Percentiles rank a stretch among this genome's conserved stretches.
Conservation (phyloP, 2,113 vertebrate species). For the Bujurquina vittata region DNA sequence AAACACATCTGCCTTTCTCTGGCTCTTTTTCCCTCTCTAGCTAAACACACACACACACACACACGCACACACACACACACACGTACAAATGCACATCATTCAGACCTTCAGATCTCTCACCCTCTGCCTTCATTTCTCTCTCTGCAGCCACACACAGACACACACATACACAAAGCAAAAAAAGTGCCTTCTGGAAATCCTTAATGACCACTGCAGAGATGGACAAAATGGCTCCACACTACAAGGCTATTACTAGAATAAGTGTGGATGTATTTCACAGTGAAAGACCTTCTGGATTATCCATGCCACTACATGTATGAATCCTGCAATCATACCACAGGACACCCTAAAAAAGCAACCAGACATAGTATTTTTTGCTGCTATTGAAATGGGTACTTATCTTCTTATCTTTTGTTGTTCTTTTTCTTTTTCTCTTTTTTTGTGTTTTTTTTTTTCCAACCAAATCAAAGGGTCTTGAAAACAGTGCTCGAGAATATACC, state of each 20-base stretch:
- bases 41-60: background rate
- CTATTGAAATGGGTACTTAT: conserved; percentile 75
- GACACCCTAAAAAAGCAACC: conserved; percentile 63
- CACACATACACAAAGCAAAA: conserved; percentile 60
- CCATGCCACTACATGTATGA: conserved; percentile 67
- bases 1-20: conserved; percentile 53
- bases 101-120: conserved; percentile 17
- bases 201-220: conserved; percentile 91
- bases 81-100: background rate
- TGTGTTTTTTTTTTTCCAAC: conserved; percentile 59
- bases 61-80: background rate
- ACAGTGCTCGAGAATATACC: conserved; percentile 74
- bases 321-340: conserved; percentile 61
- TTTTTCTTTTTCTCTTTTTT: conserved; percentile 40
- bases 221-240: conserved; percentile 83
- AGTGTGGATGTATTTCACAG: conserved; percentile 70
- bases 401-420: conserved; percentile 25
- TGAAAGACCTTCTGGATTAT: conserved; percentile 69
- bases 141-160: conserved; percentile 38
- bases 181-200: conserved; percentile 99
- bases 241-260: conserved; percentile 73
- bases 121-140: conserved; percentile 43
- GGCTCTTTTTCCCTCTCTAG: conserved; percentile 29
- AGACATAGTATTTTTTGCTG: conserved; percentile 77
- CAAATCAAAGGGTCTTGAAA: conserved; percentile 79